Conservation (phyloP, 2,888 invertebrate genomes). For the Geotrupes spiniger region DNA sequence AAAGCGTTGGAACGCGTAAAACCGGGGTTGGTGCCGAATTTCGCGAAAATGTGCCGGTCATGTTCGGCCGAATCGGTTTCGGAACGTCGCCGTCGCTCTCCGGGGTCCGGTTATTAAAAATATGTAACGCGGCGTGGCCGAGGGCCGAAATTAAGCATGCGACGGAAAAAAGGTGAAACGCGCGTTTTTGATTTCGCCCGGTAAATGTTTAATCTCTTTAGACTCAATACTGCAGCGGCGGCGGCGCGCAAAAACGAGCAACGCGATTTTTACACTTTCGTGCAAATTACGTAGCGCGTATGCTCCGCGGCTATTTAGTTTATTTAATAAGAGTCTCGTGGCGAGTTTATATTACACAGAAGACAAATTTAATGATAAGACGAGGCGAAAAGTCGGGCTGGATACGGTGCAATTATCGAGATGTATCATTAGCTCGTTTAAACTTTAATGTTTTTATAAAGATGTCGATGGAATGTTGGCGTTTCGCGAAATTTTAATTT, state of each 20-base stretch:
- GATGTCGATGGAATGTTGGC: too few species aligned
- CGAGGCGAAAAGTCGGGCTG: slow-evolving; percentile 2
- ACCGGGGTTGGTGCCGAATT: slow-evolving; percentile 15
- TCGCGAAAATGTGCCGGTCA: neutral
- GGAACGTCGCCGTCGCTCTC: too few species aligned
- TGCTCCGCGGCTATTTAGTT: slow-evolving; percentile 4
- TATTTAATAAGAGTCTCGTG: neutral
- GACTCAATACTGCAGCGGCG: neutral
- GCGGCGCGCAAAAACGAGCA: neutral
- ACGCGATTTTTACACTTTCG: slow-evolving; percentile 1
- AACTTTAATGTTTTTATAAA: slow-evolving; percentile 3
- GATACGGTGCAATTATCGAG: slow-evolving; percentile 10
- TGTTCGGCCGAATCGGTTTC: too few species aligned
- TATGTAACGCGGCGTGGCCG: neutral
- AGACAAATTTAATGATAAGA: slow-evolving; percentile 14
- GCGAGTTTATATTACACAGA: slow-evolving; percentile 3
- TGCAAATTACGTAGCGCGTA: neutral
- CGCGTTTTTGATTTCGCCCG: too few species aligned
- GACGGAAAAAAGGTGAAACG: too few species aligned
- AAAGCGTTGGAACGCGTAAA: slow-evolving; percentile 15
- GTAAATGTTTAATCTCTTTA: neutral
- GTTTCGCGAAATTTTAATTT: too few species aligned
- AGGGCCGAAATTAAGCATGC: neutral
- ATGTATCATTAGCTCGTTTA: slow-evolving; percentile 14
- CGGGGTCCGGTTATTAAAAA: neutral